Percentiles rank a stretch among this genome's conserved stretches.
These are phyloP conservation scores for Elmis aenea DNA, from an alignment of 2,888 invertebrate genomes.

Conservation along the genomic window DNA sequence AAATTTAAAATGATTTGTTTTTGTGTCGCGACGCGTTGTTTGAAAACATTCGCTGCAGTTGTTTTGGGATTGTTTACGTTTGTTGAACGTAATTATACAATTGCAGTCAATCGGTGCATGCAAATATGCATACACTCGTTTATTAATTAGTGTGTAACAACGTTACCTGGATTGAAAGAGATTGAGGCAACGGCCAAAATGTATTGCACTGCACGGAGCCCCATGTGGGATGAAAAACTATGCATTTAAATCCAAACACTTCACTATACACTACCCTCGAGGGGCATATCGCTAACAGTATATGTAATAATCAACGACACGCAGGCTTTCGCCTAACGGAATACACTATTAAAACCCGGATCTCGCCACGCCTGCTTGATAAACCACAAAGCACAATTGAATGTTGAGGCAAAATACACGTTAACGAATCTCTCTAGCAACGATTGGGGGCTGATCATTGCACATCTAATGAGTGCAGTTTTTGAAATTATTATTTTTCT, in stretches of 20 bases:
- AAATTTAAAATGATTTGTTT: no score
- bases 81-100: no score
- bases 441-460: no score
- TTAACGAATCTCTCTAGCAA: no score
- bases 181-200: conserved; percentile 1
- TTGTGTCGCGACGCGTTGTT: no score
- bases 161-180: background rate
- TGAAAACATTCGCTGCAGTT: no score
- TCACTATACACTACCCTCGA: conserved; percentile 6
- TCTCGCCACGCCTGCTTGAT: conserved; percentile 13
- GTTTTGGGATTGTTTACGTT: no score
- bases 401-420: no score
- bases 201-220: conserved; percentile 7
- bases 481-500: background rate
- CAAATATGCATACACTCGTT: no score
- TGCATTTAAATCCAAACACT: conserved; percentile 7
- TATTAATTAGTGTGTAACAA: background rate
- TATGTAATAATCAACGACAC: background rate
- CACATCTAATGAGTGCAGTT: background rate
- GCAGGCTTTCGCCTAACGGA: background rate
- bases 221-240: conserved; percentile 11
- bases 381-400: conserved; percentile 9
- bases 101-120: no score
- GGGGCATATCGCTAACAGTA: background rate
- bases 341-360: conserved; percentile 8